Conservation (phyloP, 1,140 invertebrate genomes). For the Ceratina calcarata region DNA sequence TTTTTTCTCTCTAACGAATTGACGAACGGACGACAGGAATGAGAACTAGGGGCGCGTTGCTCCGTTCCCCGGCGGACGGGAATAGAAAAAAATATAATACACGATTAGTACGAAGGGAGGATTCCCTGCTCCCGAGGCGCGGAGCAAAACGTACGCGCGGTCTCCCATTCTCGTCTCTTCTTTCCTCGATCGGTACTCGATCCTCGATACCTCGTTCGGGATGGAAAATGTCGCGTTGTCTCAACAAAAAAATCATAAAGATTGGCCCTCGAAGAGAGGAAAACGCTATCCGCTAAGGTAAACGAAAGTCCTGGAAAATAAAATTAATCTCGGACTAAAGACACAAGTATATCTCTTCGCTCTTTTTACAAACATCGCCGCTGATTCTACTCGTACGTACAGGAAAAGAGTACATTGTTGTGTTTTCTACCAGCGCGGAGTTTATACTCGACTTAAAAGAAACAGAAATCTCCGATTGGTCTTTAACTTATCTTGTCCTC, state of each 20-base stretch:
- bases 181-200: not conserved
- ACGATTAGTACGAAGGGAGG: constrained; percentile 51
- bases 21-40: constrained; percentile 61
- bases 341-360: not conserved
- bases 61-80: constrained; percentile 10
- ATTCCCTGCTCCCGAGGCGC: constrained; percentile 12
- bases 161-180: constrained; percentile 39
- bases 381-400: too few species aligned
- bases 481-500: not conserved
- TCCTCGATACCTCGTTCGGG: not conserved
- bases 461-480: not conserved
- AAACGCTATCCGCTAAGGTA: constrained; percentile 7
- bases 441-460: not conserved
- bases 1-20: constrained; percentile 40
- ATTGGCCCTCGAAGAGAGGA: not conserved
- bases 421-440: not conserved
- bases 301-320: constrained; percentile 13
- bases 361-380: not conserved
- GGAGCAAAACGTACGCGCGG: constrained; percentile 14
- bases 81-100: constrained; percentile 26
- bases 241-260: not conserved
- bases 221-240: not conserved
- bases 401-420: too few species aligned
- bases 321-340: constrained; percentile 4
- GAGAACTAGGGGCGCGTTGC: constrained; percentile 26